Conservation (phyloP, 2,888 invertebrate species). For the Cybosia mesomella region DNA sequence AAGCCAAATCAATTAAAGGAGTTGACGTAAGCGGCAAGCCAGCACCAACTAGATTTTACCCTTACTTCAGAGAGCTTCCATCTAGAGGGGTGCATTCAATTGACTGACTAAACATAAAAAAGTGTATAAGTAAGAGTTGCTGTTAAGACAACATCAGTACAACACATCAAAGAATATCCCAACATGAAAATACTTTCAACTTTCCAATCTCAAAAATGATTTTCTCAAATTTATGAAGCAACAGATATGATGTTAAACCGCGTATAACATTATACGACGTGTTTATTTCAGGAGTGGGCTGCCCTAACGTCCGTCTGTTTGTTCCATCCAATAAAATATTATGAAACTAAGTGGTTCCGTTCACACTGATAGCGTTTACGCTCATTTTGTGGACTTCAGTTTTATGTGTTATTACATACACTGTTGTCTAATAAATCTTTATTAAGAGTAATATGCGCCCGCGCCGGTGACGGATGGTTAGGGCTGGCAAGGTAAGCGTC, state of each 20-base stretch:
- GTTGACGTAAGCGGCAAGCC: too few species aligned
- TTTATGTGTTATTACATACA: conserved; percentile 35
- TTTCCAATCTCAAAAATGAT: conserved; percentile 13
- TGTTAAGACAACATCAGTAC: too few species aligned
- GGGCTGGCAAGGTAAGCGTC: conserved; percentile 7
- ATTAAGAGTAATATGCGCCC: conserved; percentile 38
- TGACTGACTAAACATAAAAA: too few species aligned
- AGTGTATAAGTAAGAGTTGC: too few species aligned
- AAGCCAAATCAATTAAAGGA: too few species aligned
- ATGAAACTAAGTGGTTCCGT: conserved; percentile 15
- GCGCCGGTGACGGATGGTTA: conserved; percentile 18
- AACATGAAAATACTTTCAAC: neutral
- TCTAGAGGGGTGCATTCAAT: too few species aligned
- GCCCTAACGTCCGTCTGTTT: conserved; percentile 10
- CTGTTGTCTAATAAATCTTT: conserved; percentile 50
- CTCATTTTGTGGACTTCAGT: conserved; percentile 26
- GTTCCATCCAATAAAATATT: conserved; percentile 22
- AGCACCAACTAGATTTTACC: too few species aligned
- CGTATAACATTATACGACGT: conserved; percentile 14
- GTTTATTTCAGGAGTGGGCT: conserved; percentile 11
- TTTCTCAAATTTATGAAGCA: conserved; percentile 30
- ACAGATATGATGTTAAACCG: conserved; percentile 27
- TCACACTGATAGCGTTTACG: conserved; percentile 27
- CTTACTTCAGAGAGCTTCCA: too few species aligned
- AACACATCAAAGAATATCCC: conserved; percentile 6